Evolutionary conservation across 35 echinoderm and acorn worm genomes (phyloP), one percentile per base, ranked within the genome.

Genomic region (Stichopus chloronotus): DNA sequence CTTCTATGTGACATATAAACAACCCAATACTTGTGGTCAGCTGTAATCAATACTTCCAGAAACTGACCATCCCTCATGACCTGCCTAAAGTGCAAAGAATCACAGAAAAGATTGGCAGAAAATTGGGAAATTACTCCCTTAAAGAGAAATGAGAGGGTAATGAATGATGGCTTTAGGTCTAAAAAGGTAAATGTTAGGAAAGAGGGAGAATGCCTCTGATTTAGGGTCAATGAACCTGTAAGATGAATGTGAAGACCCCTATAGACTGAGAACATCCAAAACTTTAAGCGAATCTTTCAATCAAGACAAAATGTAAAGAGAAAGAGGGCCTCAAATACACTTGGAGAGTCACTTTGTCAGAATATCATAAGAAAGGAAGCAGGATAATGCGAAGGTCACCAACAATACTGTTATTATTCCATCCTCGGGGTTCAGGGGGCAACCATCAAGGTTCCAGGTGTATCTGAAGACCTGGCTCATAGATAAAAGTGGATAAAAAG

Each of bases 291-390:
- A 85, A 85, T 21, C 56, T 85, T 58, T 85, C 82, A 85, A 56
- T 85, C 82, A 7, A 53, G n/a, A 85, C 55, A 21, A 58, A 85
- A 85, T 58, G 56, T 85, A 20, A 58, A 85, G 57, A 58, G 55
- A 58, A 85, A 85, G 82, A 85, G 57, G 82, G 82, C 82, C 82
- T 85, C 82, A 85, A 83, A 85, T 85, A 85, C 55, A 85, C 82
- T 85, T 53, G 54, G 82, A 58, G 82, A 58, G 82, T 85, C 82
- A 85, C 55, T 85, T 85, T 85, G 57, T 85, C 82, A 85, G 82
- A 85, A 58, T 85, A 85, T 85, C 82, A 85, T 58, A 85, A 17
- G 57, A 21, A 59, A 85, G 82, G 55, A 85, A 85, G 55, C 20
- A 58, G 82, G 58, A 85, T 85, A 85, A 58, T 85, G 55, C 14